Conservation (phyloP, 2,797 vertebrate species). For the Prunella strophiata region DNA sequence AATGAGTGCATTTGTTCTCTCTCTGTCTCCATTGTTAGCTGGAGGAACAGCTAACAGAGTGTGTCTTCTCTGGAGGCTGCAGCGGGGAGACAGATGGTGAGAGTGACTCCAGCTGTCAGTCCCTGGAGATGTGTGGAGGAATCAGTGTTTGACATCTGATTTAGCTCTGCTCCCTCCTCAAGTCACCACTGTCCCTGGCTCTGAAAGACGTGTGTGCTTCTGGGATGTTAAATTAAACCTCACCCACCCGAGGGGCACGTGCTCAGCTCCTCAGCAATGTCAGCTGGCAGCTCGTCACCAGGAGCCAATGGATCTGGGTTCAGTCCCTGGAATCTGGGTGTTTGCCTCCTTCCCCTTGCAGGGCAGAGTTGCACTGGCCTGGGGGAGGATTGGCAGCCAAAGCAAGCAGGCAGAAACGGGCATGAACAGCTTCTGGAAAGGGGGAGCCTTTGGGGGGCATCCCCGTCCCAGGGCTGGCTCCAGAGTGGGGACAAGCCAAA, state of each 20-base stretch:
- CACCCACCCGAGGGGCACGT: background rate
- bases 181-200: background rate
- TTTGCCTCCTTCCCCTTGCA: background rate
- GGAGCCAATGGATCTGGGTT: background rate
- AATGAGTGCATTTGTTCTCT: conserved; percentile 16
- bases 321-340: background rate
- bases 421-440: background rate
- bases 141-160: conserved; percentile 39
- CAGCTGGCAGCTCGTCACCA: background rate
- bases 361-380: background rate
- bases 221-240: background rate
- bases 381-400: background rate
- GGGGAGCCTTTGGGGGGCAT: background rate
- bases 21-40: background rate
- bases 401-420: accelerated
- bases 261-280: background rate
- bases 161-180: conserved; percentile 16
- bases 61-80: background rate
- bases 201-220: background rate
- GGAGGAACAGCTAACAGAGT: background rate
- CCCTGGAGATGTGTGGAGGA: background rate
- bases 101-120: conserved; percentile 20
- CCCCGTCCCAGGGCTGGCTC: background rate
- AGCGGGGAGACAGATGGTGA: background rate
- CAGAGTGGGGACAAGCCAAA: background rate